These are phyloP conservation scores for Aspidiotus destructor DNA, from an alignment of 2,888 invertebrate species.

Conservation along the genomic window DNA sequence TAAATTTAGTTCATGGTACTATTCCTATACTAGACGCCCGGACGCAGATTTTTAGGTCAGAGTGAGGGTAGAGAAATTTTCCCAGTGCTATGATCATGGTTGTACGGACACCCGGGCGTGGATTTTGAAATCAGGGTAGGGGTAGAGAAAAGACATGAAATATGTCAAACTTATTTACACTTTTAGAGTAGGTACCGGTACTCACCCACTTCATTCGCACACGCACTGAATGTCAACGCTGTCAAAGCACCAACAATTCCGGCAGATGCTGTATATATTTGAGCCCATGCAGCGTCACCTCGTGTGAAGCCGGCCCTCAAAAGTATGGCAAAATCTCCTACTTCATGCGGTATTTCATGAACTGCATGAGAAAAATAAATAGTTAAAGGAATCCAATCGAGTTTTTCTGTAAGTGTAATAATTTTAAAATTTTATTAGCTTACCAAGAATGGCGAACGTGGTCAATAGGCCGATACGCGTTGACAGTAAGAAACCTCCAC, in stretches of 20 bases:
- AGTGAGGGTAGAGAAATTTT: too few species aligned
- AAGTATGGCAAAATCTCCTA: conserved; percentile 97
- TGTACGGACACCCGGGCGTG: too few species aligned
- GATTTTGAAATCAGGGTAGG: too few species aligned
- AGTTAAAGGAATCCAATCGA: not conserved
- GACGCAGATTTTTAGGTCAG: too few species aligned
- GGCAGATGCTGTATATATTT: conserved; percentile 79
- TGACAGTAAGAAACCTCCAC: conserved; percentile 92
- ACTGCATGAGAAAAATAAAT: conserved; percentile 44
- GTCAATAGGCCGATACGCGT: conserved; percentile 81
- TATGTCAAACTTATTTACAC: too few species aligned
- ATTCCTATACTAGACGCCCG: too few species aligned
- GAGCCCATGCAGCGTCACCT: conserved; percentile 91
- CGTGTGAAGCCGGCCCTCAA: conserved; percentile 83
- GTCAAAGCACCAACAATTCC: conserved; percentile 81
- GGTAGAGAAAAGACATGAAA: too few species aligned
- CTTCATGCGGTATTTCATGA: conserved; percentile 96
- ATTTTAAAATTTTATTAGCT: not conserved
- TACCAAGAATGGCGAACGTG: conserved; percentile 66
- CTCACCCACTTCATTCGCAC: conserved; percentile 65
- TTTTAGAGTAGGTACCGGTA: not conserved
- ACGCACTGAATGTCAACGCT: conserved; percentile 74
- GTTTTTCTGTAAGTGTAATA: not conserved
- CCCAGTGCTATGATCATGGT: too few species aligned
- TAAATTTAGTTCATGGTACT: too few species aligned